These are phyloP conservation scores for Percopsis omiscomaycus DNA, from an alignment of 2,797 vertebrate species.

Conservation along the genomic window DNA sequence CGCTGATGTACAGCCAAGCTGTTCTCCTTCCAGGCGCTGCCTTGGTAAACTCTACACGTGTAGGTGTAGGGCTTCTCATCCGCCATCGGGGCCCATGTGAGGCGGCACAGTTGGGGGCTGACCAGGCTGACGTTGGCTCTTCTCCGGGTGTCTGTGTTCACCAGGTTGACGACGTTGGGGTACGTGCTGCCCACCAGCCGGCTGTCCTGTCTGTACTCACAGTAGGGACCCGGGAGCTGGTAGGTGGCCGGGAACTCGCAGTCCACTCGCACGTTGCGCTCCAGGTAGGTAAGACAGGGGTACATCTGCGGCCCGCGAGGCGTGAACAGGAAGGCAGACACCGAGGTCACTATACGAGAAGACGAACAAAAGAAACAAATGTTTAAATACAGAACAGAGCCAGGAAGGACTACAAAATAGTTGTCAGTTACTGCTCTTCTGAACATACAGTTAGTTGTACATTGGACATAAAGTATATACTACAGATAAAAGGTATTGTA, in stretches of 20 bases:
- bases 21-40: constrained; percentile 78
- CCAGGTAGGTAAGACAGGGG: constrained; percentile 79
- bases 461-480: neutral
- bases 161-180: constrained; percentile 72
- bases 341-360: constrained; percentile 57
- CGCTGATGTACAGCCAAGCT: constrained; percentile 81
- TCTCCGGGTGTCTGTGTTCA: constrained; percentile 73
- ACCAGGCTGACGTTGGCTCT: constrained; percentile 79
- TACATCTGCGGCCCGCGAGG: constrained; percentile 82
- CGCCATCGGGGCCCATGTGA: constrained; percentile 78
- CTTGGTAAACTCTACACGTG: constrained; percentile 82
- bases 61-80: constrained; percentile 80
- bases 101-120: constrained; percentile 73
- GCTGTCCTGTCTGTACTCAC: constrained; percentile 81
- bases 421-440: neutral
- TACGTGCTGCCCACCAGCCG: constrained; percentile 78
- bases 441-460: neutral
- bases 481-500: too few relatives aligned
- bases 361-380: constrained; percentile 11
- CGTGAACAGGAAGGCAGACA: constrained; percentile 66
- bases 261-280: constrained; percentile 78
- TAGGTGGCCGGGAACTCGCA: constrained; percentile 77
- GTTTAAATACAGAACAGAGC: neutral
- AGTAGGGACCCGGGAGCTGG: constrained; percentile 77
- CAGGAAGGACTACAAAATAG: neutral